phyloP scores from a whole-genome alignment of 2,113 vertebrate genomes.

The Colistium nudipinnis region DNA sequence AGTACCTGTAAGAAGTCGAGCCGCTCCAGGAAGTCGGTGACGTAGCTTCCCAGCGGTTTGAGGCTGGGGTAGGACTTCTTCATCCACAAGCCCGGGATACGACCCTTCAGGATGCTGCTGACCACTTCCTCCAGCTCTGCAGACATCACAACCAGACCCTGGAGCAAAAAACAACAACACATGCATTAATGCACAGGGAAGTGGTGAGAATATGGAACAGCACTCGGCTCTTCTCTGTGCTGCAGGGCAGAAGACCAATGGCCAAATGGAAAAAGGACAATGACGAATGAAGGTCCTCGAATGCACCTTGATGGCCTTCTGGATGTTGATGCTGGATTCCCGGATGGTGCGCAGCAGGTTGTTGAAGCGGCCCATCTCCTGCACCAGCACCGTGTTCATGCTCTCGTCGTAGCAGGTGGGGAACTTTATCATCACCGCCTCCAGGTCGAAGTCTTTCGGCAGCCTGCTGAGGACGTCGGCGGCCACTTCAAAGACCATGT shows the following conservation, averaged over 20 bases:
- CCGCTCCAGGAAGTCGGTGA: slow-evolving; percentile 87
- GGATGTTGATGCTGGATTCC: slow-evolving; percentile 86
- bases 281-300: too few relatives aligned
- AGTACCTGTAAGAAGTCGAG: slow-evolving; percentile 87
- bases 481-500: slow-evolving; percentile 88
- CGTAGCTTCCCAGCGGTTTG: slow-evolving; percentile 89
- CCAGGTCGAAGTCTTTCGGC: slow-evolving; percentile 85
- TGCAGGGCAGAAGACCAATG: too few relatives aligned
- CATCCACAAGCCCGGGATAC: slow-evolving; percentile 89
- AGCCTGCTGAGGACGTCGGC: slow-evolving; percentile 88
- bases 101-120: slow-evolving; percentile 87
- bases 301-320: slow-evolving; percentile 90
- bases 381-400: slow-evolving; percentile 92
- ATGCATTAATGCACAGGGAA: background rate
- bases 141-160: slow-evolving; percentile 90
- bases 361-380: slow-evolving; percentile 94
- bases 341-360: slow-evolving; percentile 84
- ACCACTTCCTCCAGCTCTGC: slow-evolving; percentile 89
- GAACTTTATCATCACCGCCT: slow-evolving; percentile 84
- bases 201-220: too few relatives aligned
- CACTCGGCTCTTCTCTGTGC: too few relatives aligned
- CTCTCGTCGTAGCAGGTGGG: slow-evolving; percentile 90
- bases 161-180: background rate
- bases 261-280: too few relatives aligned
- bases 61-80: slow-evolving; percentile 91